Evolutionary conservation across 2,797 vertebrate species (phyloP).

Genomic region (Craterocephalus amniculus): DNA sequence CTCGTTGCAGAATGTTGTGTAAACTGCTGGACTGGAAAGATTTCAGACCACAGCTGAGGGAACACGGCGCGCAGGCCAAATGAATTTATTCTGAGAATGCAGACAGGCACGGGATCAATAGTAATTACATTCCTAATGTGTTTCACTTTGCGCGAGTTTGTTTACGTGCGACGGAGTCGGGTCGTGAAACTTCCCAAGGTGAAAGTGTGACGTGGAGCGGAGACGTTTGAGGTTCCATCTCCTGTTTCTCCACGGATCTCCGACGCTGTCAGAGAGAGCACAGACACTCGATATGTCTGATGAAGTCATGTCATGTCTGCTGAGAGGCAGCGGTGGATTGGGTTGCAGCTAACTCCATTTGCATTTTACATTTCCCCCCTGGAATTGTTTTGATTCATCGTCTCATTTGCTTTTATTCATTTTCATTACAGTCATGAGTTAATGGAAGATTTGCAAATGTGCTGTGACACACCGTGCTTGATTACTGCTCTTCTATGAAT

Average conservation of each 20-base stretch:
- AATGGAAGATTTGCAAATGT: constrained; percentile 49
- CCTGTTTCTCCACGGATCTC: not conserved
- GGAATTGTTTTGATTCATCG: constrained; percentile 43
- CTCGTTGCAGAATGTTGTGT: constrained; percentile 24
- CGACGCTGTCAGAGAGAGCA: not conserved
- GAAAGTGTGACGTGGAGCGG: not conserved
- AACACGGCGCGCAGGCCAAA: constrained; percentile 16
- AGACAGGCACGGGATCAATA: constrained; percentile 54
- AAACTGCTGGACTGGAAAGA: constrained; percentile 27
- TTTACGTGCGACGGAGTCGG: constrained; percentile 32
- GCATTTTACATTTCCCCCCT: constrained; percentile 27
- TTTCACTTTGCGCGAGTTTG: constrained; percentile 53
- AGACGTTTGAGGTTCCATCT: not conserved
- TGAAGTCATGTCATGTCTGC: constrained; percentile 16
- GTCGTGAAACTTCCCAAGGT: constrained; percentile 31
- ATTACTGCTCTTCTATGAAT: constrained; percentile 29
- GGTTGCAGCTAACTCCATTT: constrained; percentile 25
- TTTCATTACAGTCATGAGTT: constrained; percentile 43
- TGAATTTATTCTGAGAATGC: constrained; percentile 35
- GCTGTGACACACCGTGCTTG: constrained; percentile 23
- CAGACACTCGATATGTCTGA: not conserved
- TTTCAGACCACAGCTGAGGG: constrained; percentile 36
- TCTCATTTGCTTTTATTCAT: constrained; percentile 56
- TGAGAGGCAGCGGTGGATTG: not conserved
- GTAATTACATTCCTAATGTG: constrained; percentile 51